phyloP scores from a whole-genome alignment of 1,140 invertebrate genomes.

The Spodoptera litura region DNA sequence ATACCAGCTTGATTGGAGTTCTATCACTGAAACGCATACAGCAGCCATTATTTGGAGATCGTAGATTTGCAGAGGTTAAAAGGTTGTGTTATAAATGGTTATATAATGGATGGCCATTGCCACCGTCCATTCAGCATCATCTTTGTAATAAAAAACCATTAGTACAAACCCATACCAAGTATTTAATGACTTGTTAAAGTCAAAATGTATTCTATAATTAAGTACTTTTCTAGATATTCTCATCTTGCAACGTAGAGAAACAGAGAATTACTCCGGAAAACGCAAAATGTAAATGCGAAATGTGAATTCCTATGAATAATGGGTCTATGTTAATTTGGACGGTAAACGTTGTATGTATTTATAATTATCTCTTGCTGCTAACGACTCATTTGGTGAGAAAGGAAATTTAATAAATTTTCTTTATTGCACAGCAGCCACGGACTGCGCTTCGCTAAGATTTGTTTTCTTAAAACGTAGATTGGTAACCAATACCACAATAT shows the following conservation, averaged over 20 bases:
- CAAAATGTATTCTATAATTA: no score
- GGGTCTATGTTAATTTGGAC: background rate
- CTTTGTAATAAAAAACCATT: no score
- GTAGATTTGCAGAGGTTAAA: background rate
- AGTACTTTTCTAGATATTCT: background rate
- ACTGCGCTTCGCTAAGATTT: background rate
- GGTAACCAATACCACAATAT: no score
- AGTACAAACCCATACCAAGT: no score
- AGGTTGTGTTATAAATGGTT: no score
- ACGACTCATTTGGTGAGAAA: conserved; percentile 5
- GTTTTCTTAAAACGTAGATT: no score
- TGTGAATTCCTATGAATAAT: background rate
- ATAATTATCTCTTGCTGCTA: conserved; percentile 1
- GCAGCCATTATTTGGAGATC: background rate
- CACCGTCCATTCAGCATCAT: no score
- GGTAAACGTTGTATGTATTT: background rate
- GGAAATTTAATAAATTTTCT: conserved; percentile 4
- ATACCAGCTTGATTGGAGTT: no score
- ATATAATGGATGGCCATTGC: no score
- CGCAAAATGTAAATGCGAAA: background rate
- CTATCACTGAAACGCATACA: no score
- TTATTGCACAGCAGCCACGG: background rate
- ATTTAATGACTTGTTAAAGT: background rate
- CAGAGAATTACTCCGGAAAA: conserved; percentile 3
- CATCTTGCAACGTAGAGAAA: background rate